phyloP scores from a whole-genome alignment of 2,888 invertebrate genomes.

The Pseudococcus viburni region DNA sequence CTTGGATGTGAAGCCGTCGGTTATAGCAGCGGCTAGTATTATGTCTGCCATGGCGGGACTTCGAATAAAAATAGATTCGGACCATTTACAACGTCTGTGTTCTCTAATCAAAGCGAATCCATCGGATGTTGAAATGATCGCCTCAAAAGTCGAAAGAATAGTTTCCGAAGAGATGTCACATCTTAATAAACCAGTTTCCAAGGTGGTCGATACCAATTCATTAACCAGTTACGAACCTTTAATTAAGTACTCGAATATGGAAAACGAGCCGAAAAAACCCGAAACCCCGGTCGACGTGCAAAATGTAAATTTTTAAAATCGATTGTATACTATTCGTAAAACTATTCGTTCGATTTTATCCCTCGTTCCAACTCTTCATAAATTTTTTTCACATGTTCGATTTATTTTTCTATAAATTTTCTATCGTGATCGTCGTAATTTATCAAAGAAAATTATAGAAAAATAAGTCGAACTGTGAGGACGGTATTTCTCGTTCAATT shows the following conservation, averaged over 20 bases:
- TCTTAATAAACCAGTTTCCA: conserved; percentile 53
- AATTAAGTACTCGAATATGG: conserved; percentile 13
- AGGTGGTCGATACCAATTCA: conserved; percentile 40
- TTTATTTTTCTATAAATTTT: neutral
- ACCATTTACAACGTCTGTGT: conserved; percentile 57
- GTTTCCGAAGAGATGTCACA: conserved; percentile 57
- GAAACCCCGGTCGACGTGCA: conserved; percentile 62
- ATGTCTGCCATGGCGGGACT: conserved; percentile 58
- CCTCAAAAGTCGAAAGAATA: conserved; percentile 54
- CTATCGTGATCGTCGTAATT: neutral
- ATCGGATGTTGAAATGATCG: conserved; percentile 38
- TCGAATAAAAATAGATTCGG: conserved; percentile 58
- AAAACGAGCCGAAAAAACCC: conserved; percentile 51
- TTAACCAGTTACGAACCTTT: conserved; percentile 9
- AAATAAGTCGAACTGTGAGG: neutral
- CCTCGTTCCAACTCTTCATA: no score
- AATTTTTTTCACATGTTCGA: neutral
- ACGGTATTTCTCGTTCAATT: neutral
- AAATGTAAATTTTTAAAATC: conserved; percentile 53
- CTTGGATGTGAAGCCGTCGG: conserved; percentile 46
- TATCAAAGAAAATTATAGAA: neutral
- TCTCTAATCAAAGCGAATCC: conserved; percentile 40
- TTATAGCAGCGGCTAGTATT: conserved; percentile 58
- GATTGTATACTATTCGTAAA: neutral
- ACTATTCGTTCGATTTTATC: neutral